Percentiles rank a stretch among this genome's conserved stretches.
phyloP scores from a whole-genome alignment of 2,888 invertebrate genomes.

The Lithophane ornitopus region DNA sequence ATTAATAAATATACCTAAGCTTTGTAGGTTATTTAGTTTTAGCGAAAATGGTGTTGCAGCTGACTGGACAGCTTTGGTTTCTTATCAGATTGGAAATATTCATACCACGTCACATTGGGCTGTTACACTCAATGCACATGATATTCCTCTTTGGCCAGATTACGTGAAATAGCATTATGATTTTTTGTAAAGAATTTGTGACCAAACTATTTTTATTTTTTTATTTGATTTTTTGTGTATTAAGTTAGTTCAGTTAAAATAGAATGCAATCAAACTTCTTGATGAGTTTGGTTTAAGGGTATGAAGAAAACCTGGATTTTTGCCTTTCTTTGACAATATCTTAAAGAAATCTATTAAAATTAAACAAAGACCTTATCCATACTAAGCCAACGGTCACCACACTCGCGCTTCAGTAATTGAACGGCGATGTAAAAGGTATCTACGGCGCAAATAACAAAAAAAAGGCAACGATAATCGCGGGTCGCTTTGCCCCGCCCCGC shows the following conservation, averaged over 20 bases:
- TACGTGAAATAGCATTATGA: background rate
- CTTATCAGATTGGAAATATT: background rate
- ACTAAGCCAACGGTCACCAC: constrained; percentile 69
- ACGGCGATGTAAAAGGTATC: constrained; percentile 90
- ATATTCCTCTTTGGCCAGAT: background rate
- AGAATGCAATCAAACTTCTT: background rate
- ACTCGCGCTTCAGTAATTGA: constrained; percentile 88
- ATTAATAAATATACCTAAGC: background rate
- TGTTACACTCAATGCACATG: background rate
- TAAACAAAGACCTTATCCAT: constrained; percentile 72
- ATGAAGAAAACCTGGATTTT: background rate
- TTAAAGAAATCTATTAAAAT: background rate
- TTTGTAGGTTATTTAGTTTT: background rate
- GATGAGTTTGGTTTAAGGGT: too few relatives aligned
- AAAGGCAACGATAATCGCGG: constrained; percentile 86
- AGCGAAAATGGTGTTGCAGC: background rate
- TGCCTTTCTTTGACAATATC: background rate
- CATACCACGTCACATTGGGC: too few relatives aligned
- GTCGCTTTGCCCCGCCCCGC: constrained; percentile 84
- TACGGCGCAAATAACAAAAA: constrained; percentile 87
- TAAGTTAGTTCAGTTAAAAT: background rate
- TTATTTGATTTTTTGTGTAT: background rate
- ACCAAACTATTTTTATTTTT: background rate
- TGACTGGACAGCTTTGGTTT: background rate
- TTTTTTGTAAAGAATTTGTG: background rate